Percentiles rank a stretch among this genome's conserved stretches.
Conservation (phyloP, 1,140 invertebrate species). For the Andrena cerasifolii region DNA sequence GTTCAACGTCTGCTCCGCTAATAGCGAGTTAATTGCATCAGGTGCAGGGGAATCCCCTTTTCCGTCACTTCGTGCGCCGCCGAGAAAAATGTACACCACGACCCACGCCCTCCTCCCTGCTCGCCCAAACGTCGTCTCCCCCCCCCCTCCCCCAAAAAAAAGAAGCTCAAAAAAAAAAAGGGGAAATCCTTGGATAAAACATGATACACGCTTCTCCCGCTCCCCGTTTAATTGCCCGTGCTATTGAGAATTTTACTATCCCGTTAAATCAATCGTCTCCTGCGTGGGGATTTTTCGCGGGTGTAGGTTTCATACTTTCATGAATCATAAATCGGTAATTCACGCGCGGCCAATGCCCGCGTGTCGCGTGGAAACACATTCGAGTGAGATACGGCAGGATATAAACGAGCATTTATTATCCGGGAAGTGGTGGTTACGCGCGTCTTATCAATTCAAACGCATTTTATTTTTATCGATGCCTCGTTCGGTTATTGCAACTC, state of each 20-base stretch:
- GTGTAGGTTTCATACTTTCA: constrained; percentile 17
- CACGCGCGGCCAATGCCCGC: background rate
- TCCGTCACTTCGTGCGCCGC: constrained; percentile 65
- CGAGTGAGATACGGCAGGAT: constrained; percentile 31
- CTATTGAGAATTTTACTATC: background rate
- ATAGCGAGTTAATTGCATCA: constrained; percentile 76
- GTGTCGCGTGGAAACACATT: background rate
- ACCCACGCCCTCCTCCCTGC: no score
- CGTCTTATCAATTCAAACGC: constrained; percentile 38
- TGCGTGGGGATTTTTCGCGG: background rate
- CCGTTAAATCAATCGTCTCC: background rate
- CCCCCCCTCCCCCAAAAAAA: no score
- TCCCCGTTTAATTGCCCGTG: constrained; percentile 1
- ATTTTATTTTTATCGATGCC: constrained; percentile 32
- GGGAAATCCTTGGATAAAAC: background rate
- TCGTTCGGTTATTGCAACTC: constrained; percentile 5
- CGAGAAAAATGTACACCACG: constrained; percentile 42
- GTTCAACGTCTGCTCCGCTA: constrained; percentile 70
- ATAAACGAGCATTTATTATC: constrained; percentile 47
- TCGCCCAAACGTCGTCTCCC: no score
- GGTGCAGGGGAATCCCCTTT: constrained; percentile 67
- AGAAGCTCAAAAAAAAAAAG: no score
- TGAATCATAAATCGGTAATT: constrained; percentile 41
- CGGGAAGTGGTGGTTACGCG: constrained; percentile 32
- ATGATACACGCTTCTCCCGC: background rate